A percentile compares a stretch with the other conserved stretches of the same genome.
These are phyloP conservation scores for Notolepis coatsorum DNA, from an alignment of 2,797 vertebrate species.

Conservation along the genomic window DNA sequence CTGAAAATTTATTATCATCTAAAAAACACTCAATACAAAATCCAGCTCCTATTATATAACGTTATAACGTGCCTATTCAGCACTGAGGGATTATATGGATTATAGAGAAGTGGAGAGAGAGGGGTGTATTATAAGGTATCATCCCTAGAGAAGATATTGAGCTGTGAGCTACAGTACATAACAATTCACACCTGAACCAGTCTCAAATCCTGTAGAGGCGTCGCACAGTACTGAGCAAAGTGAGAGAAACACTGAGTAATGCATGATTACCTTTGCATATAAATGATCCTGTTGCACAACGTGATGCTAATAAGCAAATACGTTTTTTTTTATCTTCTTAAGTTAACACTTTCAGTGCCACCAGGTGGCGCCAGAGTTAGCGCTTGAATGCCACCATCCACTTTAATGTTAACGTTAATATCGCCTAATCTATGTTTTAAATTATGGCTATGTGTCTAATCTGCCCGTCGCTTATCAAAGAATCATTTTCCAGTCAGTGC, in stretches of 20 bases:
- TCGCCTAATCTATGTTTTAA: too few relatives aligned
- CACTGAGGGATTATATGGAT: not conserved
- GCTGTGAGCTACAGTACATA: not conserved
- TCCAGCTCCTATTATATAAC: not conserved
- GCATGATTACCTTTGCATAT: constrained; percentile 22
- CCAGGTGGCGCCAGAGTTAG: too few relatives aligned
- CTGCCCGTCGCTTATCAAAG: too few relatives aligned
- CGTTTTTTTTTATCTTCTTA: too few relatives aligned
- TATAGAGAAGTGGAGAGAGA: not conserved
- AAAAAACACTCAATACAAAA: constrained; percentile 24
- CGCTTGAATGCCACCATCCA: too few relatives aligned
- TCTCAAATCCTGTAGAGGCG: not conserved
- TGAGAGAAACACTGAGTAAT: constrained; percentile 3
- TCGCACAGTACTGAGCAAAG: not conserved
- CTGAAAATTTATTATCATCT: constrained; percentile 12
- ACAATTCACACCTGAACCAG: not conserved
- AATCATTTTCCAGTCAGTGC: too few relatives aligned
- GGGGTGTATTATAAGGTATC: not conserved
- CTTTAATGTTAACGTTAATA: too few relatives aligned
- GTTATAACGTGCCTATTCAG: not conserved
- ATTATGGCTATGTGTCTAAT: too few relatives aligned
- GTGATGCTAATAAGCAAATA: constrained; percentile 1
- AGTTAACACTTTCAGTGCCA: too few relatives aligned
- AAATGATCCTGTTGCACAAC: constrained; percentile 32
- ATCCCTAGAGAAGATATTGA: not conserved